phyloP scores from a whole-genome alignment of 2,113 vertebrate species.

The Crotalus viridis region DNA sequence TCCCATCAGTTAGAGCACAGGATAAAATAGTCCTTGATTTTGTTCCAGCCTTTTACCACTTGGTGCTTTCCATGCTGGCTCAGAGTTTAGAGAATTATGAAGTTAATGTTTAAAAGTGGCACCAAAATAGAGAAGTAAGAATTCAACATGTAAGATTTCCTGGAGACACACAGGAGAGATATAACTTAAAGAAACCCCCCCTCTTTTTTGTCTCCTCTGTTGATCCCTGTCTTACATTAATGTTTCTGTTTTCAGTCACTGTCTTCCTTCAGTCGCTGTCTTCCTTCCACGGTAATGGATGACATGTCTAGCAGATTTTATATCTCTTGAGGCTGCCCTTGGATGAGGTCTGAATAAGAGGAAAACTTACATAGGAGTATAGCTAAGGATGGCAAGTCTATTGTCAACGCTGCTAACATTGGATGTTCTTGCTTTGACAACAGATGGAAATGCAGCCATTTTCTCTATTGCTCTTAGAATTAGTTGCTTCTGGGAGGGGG shows the following conservation, averaged over 20 bases:
- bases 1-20: slow-evolving; percentile 36
- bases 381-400: not conserved
- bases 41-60: not conserved
- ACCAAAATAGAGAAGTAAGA: not conserved
- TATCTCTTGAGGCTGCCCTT: not conserved
- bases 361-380: not conserved
- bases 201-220: not conserved
- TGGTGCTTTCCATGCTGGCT: not conserved
- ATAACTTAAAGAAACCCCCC: not conserved
- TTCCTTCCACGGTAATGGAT: not conserved
- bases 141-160: not conserved
- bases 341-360: not conserved
- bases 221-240: not conserved
- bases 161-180: not conserved
- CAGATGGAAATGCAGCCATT: no score
- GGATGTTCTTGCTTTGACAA: no score
- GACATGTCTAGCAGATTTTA: not conserved
- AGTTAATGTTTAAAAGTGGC: not conserved
- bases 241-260: not conserved
- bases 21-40: not conserved
- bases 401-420: no score
- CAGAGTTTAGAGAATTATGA: not conserved
- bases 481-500: no score
- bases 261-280: not conserved
- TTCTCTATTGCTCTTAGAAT: no score